Percentiles rank a stretch among this genome's conserved stretches.
Evolutionary conservation across 2,888 invertebrate species (phyloP).

Genomic region (Pseudococcus longispinus): DNA sequence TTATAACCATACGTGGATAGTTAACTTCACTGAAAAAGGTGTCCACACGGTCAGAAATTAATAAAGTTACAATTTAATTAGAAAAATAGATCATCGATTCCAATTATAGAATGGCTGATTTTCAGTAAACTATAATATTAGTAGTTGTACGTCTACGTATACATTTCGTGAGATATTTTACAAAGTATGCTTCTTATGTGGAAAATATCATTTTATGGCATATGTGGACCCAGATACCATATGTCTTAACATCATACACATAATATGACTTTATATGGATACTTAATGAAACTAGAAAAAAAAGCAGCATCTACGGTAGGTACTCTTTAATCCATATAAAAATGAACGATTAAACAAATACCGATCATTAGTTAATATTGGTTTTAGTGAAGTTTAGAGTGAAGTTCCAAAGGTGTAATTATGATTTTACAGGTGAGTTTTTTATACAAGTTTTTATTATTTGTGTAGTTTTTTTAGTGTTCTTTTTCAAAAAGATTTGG

Average conservation of each 20-base stretch:
- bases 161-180: constrained; percentile 52
- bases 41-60: constrained; percentile 28
- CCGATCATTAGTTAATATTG: constrained; percentile 52
- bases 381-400: constrained; percentile 46
- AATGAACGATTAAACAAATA: constrained; percentile 44
- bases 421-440: constrained; percentile 53
- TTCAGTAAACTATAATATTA: constrained; percentile 1
- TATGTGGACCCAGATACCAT: constrained; percentile 53
- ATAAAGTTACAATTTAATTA: constrained; percentile 25
- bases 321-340: constrained; percentile 46
- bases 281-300: constrained; percentile 55
- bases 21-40: constrained; percentile 17
- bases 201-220: constrained; percentile 51
- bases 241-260: constrained; percentile 51
- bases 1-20: constrained; percentile 5
- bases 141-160: neutral
- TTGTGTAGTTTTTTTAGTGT: neutral
- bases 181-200: constrained; percentile 42
- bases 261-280: constrained; percentile 55
- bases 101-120: constrained; percentile 50
- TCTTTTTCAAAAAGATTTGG: neutral
- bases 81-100: constrained; percentile 45
- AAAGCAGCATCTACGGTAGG: neutral
- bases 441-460: neutral
- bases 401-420: constrained; percentile 39